Base-by-base conservation (phyloP, 2,888 invertebrate genomes). In the Odontocerum albicorne region DNA sequence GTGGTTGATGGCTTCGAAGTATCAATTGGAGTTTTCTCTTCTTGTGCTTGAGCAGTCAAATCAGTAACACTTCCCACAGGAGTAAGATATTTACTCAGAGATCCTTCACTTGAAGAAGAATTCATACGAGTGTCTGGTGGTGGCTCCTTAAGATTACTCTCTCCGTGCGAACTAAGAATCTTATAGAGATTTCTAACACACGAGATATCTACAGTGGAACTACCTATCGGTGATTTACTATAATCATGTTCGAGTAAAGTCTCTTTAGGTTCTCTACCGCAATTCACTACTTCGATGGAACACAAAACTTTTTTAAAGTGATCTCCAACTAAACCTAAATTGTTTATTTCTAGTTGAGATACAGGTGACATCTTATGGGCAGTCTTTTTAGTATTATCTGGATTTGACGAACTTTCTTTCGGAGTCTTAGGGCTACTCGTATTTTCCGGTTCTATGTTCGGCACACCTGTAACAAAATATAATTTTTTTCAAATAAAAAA, bases 91-190 rank as follows among this genome's bases (percentile, higher is more conserved):
- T 60, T 61, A 38, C 56, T 56, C 7, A 61, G 49, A n/a, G 61
- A 61, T 8, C 56, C 56, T 21, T 61, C 61, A 31, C 61, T 59
- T n/a, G 55, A 54, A 2, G 55, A 55, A 3, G 51, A 51, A n/a
- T 42, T 19, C 15, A 49, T 33, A n/a, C 45, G 36, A 31, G 38
- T 17, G 31, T 54, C 56, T 3, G 20, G 2, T 15, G 36, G 2
- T 4, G 55, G 42, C 22, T 61, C 56, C 15, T 61, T 61, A 7
- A 58, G 16, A 39, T 47, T 47, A 20, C 32, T 39, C 32, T 47
- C 43, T n/a, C 38, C 42, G 7, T 55, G 53, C 1, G 52, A n/a
- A 12, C 16, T 36, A 2, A 52, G 40, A 20, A 33, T 31, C 35
- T 57, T 53, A 15, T 27, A 45, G 12, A 44, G 33, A 45, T 45